Conservation (phyloP, 2,797 vertebrate genomes). For the Sebastes elongatus region DNA sequence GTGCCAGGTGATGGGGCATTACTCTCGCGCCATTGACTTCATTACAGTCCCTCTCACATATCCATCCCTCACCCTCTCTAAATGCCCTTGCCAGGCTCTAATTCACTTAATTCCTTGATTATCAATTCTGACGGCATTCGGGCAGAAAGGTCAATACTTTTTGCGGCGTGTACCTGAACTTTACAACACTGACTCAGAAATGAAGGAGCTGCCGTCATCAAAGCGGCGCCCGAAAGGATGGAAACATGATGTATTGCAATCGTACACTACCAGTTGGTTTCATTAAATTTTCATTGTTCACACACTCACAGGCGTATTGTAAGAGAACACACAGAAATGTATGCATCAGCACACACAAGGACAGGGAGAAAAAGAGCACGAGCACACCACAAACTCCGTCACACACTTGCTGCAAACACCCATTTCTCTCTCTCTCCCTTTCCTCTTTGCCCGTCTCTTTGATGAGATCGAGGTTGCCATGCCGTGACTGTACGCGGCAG, state of each 20-base stretch:
- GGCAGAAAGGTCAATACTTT: constrained; percentile 79
- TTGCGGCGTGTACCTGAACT: constrained; percentile 63
- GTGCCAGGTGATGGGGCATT: constrained; percentile 77
- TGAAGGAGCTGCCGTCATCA: constrained; percentile 18
- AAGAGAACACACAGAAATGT: constrained; percentile 28
- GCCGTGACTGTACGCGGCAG: constrained; percentile 71
- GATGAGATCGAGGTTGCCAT: constrained; percentile 78
- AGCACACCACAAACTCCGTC: constrained; percentile 28
- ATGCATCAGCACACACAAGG: constrained; percentile 62
- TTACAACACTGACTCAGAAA: constrained; percentile 51
- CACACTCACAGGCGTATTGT: constrained; percentile 55
- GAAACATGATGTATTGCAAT: constrained; percentile 47
- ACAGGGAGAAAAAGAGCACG: constrained; percentile 26
- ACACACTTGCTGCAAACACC: constrained; percentile 34
- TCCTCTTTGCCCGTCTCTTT: constrained; percentile 51
- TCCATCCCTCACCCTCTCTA: constrained; percentile 71
- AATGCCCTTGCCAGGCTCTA: constrained; percentile 76
- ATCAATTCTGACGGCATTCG: constrained; percentile 74
- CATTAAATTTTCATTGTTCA: constrained; percentile 67
- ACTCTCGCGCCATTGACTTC: constrained; percentile 82
- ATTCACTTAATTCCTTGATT: constrained; percentile 84
- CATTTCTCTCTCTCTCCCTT: constrained; percentile 18
- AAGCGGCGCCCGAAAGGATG: constrained; percentile 10
- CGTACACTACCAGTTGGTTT: constrained; percentile 47
- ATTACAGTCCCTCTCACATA: constrained; percentile 78